Conservation (phyloP, 2,113 vertebrate species). For the Arizona elegans region DNA sequence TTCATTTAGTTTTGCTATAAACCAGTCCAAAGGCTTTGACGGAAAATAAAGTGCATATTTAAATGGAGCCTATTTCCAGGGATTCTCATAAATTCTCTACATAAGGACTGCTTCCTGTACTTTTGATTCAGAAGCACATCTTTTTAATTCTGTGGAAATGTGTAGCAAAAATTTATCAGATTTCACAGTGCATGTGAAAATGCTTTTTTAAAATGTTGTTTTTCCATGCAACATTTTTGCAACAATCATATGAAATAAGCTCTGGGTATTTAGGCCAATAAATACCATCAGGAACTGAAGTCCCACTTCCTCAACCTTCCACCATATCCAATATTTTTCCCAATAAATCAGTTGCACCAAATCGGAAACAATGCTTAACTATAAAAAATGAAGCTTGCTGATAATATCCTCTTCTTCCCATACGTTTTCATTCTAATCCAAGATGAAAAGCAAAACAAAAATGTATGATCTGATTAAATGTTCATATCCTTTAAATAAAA, state of each 20-base stretch:
- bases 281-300: neutral
- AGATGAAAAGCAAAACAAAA: neutral
- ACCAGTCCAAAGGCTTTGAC: neutral
- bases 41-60: neutral
- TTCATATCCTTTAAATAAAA: neutral
- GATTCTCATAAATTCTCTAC: neutral
- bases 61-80: neutral
- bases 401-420: neutral
- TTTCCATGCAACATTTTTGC: neutral
- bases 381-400: neutral
- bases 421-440: neutral
- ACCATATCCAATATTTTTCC: neutral
- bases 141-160: neutral
- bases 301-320: neutral
- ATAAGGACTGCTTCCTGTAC: neutral
- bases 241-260: neutral
- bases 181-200: neutral
- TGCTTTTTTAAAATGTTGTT: neutral
- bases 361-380: neutral
- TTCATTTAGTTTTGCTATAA: neutral
- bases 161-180: neutral
- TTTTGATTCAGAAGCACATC: neutral
- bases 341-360: neutral
- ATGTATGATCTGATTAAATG: neutral
- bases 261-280: neutral